phyloP scores from a whole-genome alignment of 2,888 invertebrate species.

The Andricus quercusramuli region DNA sequence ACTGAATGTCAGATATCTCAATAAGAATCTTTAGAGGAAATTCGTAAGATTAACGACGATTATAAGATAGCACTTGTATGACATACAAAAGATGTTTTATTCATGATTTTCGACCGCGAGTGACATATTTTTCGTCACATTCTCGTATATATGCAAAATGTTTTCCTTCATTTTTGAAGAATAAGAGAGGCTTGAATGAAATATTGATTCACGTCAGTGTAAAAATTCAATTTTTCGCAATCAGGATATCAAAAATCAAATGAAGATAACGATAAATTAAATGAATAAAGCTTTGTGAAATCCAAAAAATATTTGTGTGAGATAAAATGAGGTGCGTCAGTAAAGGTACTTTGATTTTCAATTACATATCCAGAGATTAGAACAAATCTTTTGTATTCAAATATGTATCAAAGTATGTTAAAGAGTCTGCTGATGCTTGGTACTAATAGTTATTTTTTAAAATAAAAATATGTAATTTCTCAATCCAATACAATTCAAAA shows the following conservation, averaged over 20 bases:
- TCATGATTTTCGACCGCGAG: background rate
- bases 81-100: background rate
- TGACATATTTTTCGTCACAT: background rate
- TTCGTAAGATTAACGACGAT: background rate
- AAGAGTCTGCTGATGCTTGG: background rate
- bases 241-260: background rate
- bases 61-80: background rate
- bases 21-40: background rate
- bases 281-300: background rate
- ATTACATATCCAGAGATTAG: too few species aligned
- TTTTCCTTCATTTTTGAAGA: background rate
- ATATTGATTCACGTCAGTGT: background rate
- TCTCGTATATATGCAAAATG: background rate
- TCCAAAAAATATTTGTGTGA: background rate
- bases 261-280: background rate
- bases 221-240: background rate
- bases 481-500: background rate
- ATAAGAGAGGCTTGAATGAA: background rate
- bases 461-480: conserved; percentile 13
- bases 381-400: too few species aligned
- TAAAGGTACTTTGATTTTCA: too few species aligned
- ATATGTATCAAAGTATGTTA: too few species aligned
- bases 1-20: background rate
- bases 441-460: conserved; percentile 1
- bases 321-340: background rate